Conservation (phyloP, 2,888 invertebrate species). For the Ennomos erosarius region DNA sequence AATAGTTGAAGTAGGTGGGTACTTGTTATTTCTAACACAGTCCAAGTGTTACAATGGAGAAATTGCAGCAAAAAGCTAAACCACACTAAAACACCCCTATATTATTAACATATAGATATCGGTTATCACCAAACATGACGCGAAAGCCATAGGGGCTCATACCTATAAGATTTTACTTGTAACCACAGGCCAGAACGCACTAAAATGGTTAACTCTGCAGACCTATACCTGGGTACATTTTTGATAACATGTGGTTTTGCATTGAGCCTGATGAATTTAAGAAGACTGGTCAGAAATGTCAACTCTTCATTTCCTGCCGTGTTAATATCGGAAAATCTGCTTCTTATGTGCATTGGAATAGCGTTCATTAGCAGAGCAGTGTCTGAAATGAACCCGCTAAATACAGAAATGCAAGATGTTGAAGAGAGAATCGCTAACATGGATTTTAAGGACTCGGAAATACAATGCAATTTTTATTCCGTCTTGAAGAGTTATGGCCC, state of each 20-base stretch:
- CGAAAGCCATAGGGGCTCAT: conserved; percentile 64
- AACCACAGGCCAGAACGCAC: conserved; percentile 32
- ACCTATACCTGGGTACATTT: conserved; percentile 71
- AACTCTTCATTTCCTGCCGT: conserved; percentile 58
- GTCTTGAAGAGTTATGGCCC: conserved; percentile 72
- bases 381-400: conserved; percentile 55
- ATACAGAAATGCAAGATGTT: conserved; percentile 53
- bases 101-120: conserved; percentile 66
- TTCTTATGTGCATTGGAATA: conserved; percentile 71
- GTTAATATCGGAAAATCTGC: conserved; percentile 72
- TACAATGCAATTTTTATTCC: conserved; percentile 60
- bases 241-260: conserved; percentile 68
- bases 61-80: conserved; percentile 32
- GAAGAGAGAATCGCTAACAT: conserved; percentile 53
- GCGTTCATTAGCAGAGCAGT: conserved; percentile 64
- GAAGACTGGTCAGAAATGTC: conserved; percentile 58
- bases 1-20: too few species aligned
- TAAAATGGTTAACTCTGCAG: conserved; percentile 64
- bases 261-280: conserved; percentile 68
- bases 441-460: conserved; percentile 36
- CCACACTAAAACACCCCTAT: conserved; percentile 65
- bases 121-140: conserved; percentile 45
- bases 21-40: neutral
- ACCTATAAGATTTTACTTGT: conserved; percentile 40
- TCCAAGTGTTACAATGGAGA: conserved; percentile 13